Evolutionary conservation across 2,797 vertebrate genomes (phyloP), one percentile per base, ranked within the genome.

Genomic region (Gadopsis bispinosus): DNA sequence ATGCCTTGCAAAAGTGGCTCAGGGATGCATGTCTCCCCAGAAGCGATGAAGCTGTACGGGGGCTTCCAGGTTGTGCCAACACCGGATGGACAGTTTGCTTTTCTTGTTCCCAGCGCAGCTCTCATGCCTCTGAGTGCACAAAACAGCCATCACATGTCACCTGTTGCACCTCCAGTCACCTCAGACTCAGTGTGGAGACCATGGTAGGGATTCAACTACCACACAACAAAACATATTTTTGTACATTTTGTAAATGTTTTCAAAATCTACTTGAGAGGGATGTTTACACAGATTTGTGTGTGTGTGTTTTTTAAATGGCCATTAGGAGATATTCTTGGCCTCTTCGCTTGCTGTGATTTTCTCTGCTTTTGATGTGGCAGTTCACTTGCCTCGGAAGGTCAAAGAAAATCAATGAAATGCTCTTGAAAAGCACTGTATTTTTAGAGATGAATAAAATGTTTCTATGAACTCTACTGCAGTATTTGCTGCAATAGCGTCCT

Each of bases 181-280:
- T 94, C 95, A 0, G 97, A 99, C 92, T 97, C 97, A 0, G 95
- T 99, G 87, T 99, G 97, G 97, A 96, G 97, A 87, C 97, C 97
- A 0, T 99, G 97, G 97, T 97, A 96, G 96, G 88, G 87, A 37
- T 64, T 22, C 13, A 29, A 88, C 84, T 81, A 64, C 84, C 48
- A 56, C 55, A 68, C 39, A 53, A 47, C 53, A 16, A 58, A 54
- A 37, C 65, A 45, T 65, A 77, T 87, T 88, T 90, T 77, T 90
- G 86, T 92, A 94, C 86, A 93, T 94, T 93, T 94, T 95, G 92
- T 93, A 90, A 90, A 94, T 93, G 83, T 81, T 92, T 92, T 84
- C 53, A 87, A 87, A 91, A 90, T 88, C 90, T 77, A 89, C 88
- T 59, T 75, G 88, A 90, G 91, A 94, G 86, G 29, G 88, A 93